Evolutionary conservation across 2,113 vertebrate genomes (phyloP), one percentile per base, ranked within the genome.

Genomic region (Pterocles orientalis): DNA sequence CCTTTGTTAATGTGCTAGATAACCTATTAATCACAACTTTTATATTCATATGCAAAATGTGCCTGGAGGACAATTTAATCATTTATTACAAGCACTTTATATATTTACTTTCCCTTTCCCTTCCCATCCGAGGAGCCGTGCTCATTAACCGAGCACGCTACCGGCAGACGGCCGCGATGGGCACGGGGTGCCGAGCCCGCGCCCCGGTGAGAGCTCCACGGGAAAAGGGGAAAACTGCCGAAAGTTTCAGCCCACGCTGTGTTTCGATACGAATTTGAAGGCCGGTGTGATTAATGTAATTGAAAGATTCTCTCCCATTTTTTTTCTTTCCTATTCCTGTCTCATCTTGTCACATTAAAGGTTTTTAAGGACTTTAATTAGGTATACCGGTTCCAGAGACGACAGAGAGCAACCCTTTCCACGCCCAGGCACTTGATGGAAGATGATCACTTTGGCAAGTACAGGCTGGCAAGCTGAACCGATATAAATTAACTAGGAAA

Each of bases 311-410:
- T 86, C 64, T 97, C 95, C 92, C 90, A 81, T 92, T 96, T 95
- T 96, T 96, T 95, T 96, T 24, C 71, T 95, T 94, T 86, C 71
- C 92, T 66, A 76, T 89, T 77, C 48, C 78, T 97, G 96, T 97
- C 94, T 96, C 84, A 60, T 92, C 93, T 96, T 96, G 95, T 96
- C 95, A 97, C 60, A 90, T 93, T 97, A 97, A 97, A 96, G 84
- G 78, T 95, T 97, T 98, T 95, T 98, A 95, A 97, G 94, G 94
- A 90, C 95, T 97, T 98, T 97, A 98, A 97, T 98, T 98, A 98
- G 95, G 88, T 86, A 95, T 93, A 71, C 93, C 65, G 89, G 90
- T 84, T 96, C 75, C 18, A 34, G 94, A 96, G 96, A 94, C 71
- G 96, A 95, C 96, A 96, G 71, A 94, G 95, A 97, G 96, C 95